A percentile compares a stretch with the other conserved stretches of the same genome.
Conservation (phyloP, 2,888 invertebrate genomes). For the Pheosia gnoma region DNA sequence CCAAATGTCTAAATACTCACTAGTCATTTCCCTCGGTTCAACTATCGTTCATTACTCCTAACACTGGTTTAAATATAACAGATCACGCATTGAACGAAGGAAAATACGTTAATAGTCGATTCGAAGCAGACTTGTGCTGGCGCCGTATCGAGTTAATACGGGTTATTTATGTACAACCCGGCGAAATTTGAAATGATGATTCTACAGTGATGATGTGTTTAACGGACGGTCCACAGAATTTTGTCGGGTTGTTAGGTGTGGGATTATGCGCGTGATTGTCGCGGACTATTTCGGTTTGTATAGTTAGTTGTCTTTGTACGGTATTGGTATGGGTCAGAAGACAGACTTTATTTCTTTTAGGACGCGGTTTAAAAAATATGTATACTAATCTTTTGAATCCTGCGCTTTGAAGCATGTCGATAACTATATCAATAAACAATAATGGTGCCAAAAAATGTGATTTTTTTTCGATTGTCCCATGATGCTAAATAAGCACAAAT, state of each 20-base stretch:
- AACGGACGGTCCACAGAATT: not conserved
- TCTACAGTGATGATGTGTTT: not conserved
- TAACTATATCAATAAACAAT: no score
- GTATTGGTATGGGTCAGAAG: not conserved
- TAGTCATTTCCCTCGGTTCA: no score
- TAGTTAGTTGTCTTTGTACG: not conserved
- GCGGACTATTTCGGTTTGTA: not conserved
- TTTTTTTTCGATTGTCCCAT: no score
- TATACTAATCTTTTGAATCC: no score
- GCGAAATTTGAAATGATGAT: not conserved
- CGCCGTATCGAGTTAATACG: conserved; percentile 15
- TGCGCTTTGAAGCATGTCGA: no score
- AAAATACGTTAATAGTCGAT: conserved; percentile 26
- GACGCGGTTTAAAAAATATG: not conserved
- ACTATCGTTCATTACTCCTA: not conserved
- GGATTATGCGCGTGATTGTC: conserved; percentile 1
- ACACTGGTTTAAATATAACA: not conserved
- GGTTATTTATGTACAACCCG: conserved; percentile 5
- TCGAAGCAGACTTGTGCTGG: conserved; percentile 12
- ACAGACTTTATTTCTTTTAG: not conserved
- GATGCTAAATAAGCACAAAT: no score
- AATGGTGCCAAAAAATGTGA: no score
- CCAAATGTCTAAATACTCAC: no score
- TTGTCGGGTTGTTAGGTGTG: not conserved
- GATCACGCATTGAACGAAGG: conserved; percentile 4